phyloP scores from a whole-genome alignment of 2,113 vertebrate species.

The Sprattus sprattus region DNA sequence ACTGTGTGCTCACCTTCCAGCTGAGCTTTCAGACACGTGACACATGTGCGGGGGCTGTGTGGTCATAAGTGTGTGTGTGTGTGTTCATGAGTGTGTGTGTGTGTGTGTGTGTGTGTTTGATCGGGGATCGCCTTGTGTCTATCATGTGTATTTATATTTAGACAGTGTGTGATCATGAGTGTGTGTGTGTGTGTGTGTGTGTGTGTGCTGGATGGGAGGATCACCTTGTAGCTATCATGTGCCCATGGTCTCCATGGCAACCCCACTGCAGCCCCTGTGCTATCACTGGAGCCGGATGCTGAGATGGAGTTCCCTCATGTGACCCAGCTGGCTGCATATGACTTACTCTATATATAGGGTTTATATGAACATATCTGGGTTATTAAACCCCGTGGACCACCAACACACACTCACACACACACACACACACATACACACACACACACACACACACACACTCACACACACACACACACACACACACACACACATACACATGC shows the following conservation, averaged over 20 bases:
- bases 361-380: too few relatives aligned
- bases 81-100: too few relatives aligned
- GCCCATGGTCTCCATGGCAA: not conserved
- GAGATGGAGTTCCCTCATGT: not conserved
- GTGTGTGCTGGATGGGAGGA: not conserved
- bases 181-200: conserved; percentile 5
- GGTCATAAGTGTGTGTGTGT: too few relatives aligned
- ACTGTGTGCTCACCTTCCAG: not conserved
- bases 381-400: too few relatives aligned
- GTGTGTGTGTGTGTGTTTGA: not conserved
- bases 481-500: not conserved
- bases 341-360: too few relatives aligned
- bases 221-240: not conserved
- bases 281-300: not conserved
- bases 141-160: too few relatives aligned
- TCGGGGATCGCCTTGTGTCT: too few relatives aligned
- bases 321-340: not conserved
- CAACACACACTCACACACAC: too few relatives aligned
- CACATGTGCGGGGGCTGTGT: too few relatives aligned
- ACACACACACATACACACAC: not conserved
- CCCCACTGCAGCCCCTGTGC: not conserved
- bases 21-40: not conserved
- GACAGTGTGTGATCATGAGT: not conserved
- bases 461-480: not conserved
- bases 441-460: not conserved